Base-by-base conservation (phyloP, 2,113 vertebrate genomes). In the Speoplatyrhinus poulsoni region DNA sequence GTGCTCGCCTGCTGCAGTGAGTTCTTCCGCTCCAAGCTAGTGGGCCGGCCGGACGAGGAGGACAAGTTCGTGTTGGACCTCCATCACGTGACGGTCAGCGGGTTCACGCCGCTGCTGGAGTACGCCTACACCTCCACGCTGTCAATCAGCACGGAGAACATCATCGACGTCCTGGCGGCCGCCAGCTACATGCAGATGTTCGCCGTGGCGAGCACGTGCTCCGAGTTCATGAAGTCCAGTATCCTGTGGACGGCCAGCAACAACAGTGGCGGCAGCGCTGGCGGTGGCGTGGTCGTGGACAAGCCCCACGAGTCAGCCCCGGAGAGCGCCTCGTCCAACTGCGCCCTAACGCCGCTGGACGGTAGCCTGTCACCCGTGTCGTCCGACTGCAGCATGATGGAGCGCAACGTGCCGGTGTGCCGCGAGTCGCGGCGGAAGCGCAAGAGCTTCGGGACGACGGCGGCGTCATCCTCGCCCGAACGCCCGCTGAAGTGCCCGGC, bases 171-270 rank as follows among this genome's bases (percentile, higher is more conserved):
- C 26, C 83, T 99, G 73, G 97, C 97, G 0, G 98, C 98, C 0
- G 98, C 98, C 48, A 99, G 98, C 83, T 99, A 99, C 83, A 99
- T 99, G 96, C 98, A 99, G 85, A 99, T 99, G 98, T 99, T 99
- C 69, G 94, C 95, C 0, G 98, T 99, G 67, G 98, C 98, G 1
- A 99, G 97, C 80, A 99, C 97, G 0, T 99, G 98, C 90, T 99
- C 98, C 0, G 97, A 99, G 50, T 99, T 99, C 89, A 99, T 99
- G 97, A 99, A 99, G 85, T 99, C 98, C 55, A 99, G 98, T 79
- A 99, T 99, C 83, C 87, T 99, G 33, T 99, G 98, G 98, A 95
- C 95, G 49, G 93, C 95, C 0, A 70, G 87, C 19, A 77, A 82
- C 83, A 68, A 76, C 76, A 77, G 70, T 69, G 72, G 72, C 62